Evolutionary conservation across 2,797 vertebrate species (phyloP).

Genomic region (Calcarius lapponicus): DNA sequence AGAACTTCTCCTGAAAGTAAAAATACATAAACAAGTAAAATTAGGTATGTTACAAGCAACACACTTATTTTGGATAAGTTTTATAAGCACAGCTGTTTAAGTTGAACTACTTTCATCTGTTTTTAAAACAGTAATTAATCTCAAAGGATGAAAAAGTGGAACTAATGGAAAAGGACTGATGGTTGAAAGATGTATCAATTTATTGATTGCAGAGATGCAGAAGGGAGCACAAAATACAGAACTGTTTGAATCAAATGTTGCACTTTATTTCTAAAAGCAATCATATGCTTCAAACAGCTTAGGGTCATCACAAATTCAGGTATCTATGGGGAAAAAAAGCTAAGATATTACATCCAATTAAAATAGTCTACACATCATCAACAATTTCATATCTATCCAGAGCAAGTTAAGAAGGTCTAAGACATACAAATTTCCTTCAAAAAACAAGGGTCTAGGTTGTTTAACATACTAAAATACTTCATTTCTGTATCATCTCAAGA

Average conservation of each 20-base stretch:
- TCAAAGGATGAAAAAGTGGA: background rate
- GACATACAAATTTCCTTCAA: background rate
- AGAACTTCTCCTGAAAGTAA: conserved; percentile 89
- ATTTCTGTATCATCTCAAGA: background rate
- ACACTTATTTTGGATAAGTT: background rate
- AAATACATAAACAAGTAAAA: background rate
- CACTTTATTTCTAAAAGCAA: background rate
- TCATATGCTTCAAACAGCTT: background rate
- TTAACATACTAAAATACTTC: background rate
- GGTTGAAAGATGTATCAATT: background rate
- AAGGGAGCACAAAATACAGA: background rate
- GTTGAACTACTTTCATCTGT: background rate
- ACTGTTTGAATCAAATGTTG: background rate
- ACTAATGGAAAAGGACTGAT: background rate
- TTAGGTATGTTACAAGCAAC: background rate
- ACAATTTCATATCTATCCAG: background rate
- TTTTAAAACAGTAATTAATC: background rate
- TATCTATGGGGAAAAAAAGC: background rate
- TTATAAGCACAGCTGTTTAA: background rate
- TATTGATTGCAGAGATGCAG: background rate
- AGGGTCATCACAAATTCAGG: background rate
- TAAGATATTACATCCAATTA: background rate
- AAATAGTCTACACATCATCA: background rate
- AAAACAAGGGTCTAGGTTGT: background rate
- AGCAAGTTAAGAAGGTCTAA: background rate